Base-by-base conservation (phyloP, 2,113 vertebrate species). In the Apistogramma diplotaenia region DNA sequence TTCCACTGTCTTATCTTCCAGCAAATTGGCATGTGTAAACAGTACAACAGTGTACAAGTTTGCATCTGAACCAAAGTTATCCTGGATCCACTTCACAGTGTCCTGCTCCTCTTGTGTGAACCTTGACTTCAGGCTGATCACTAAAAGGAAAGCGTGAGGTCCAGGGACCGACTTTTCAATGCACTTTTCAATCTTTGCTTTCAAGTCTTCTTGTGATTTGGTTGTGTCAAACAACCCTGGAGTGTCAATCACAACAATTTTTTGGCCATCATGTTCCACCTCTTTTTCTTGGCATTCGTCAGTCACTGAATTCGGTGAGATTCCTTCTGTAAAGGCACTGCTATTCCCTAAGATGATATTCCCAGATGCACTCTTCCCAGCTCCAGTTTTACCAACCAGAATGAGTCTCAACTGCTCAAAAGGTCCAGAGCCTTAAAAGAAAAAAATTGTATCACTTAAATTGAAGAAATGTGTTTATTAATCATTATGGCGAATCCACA, bases 141-240 rank as follows among this genome's bases (percentile, higher is more conserved):
- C 85, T 21, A 94, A 85, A 59, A 94, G 79, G 59, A 94, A 90
- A 21, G 79, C 87, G 35, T 91, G 89, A 7, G 87, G 87, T 53
- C 91, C 85, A 59, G 90, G 91, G 79, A 80, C 51, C 2, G 89
- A 91, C 82, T 67, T 7, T 0, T 51, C 0, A 5, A 93, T 25
- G 55, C 93, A 94, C 16, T 56, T 13, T 21, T 40, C 23, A 0
- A 94, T 90, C 54, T 90, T 72, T 4, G 0, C 51, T n/a, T 25
- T 15, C 0, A 90, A 54, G 2, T 89, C 35, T 1, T 25, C 25
- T 6, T 58, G 4, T 2, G 18, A 21, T 12, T 56, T 31, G 13
- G 18, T 40, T 0, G 92, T 92, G 75, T 94, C 86, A 35, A 89
- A 94, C 16, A 94, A 33, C 1, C 90, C 93, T 1, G 94, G 93